A percentile compares a stretch with the other conserved stretches of the same genome.
These are phyloP conservation scores for Ormyrus thymus DNA, from an alignment of 2,888 invertebrate species.

Conservation along the genomic window DNA sequence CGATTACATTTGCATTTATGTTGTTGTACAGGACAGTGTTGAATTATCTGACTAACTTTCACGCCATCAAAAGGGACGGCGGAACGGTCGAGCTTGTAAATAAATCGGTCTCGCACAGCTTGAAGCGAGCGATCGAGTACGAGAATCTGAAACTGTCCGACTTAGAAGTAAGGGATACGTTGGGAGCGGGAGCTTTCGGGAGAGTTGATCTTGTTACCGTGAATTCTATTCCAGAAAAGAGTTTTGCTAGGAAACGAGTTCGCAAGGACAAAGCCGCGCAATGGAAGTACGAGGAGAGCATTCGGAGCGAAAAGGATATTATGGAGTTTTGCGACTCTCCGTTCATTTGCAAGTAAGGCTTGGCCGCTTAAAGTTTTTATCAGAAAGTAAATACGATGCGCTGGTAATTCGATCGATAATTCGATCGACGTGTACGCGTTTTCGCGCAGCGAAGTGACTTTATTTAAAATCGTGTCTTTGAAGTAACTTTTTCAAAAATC, in stretches of 20 bases:
- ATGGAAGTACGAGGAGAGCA: slow-evolving; percentile 80
- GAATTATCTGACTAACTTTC: slow-evolving; percentile 87
- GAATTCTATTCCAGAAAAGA: slow-evolving; percentile 64
- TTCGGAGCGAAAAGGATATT: slow-evolving; percentile 81
- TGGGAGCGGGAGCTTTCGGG: slow-evolving; percentile 94
- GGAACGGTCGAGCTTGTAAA: slow-evolving; percentile 61
- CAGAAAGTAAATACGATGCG: no score
- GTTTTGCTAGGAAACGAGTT: slow-evolving; percentile 81
- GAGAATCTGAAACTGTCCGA: slow-evolving; percentile 84
- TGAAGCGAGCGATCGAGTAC: slow-evolving; percentile 74
- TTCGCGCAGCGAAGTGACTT: no score
- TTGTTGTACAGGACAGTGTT: slow-evolving; percentile 80
- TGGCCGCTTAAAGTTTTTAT: background rate
- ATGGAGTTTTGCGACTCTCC: slow-evolving; percentile 81
- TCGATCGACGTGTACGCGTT: no score
- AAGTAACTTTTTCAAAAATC: no score
- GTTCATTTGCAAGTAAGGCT: slow-evolving; percentile 82
- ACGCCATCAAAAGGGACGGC: slow-evolving; percentile 78
- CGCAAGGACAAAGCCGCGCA: slow-evolving; percentile 80
- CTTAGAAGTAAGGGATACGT: slow-evolving; percentile 86
- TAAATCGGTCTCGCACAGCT: slow-evolving; percentile 54
- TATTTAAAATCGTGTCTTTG: no score
- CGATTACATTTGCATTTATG: no score
- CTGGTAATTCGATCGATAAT: no score
- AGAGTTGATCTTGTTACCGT: slow-evolving; percentile 83